Evolutionary conservation across 2,888 invertebrate genomes (phyloP).

Genomic region (Notodonta dromedarius): DNA sequence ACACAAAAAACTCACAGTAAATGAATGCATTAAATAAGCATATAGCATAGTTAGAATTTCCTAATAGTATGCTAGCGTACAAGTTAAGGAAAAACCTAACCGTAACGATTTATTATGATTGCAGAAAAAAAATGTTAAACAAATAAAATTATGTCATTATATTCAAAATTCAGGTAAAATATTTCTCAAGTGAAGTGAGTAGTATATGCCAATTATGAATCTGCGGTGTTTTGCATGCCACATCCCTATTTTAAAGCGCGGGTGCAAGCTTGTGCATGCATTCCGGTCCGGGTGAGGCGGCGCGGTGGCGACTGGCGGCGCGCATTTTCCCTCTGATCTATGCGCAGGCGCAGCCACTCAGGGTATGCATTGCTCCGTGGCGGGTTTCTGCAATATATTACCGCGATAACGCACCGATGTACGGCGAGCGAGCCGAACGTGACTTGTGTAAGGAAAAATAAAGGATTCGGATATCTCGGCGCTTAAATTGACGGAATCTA

Average conservation of each 20-base stretch:
- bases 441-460: slow-evolving; percentile 32
- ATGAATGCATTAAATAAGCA: too few relatives aligned
- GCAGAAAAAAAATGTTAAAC: too few relatives aligned
- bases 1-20: neutral
- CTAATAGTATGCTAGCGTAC: too few relatives aligned
- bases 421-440: slow-evolving; percentile 23
- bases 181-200: neutral
- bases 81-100: too few relatives aligned
- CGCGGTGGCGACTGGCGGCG: slow-evolving; percentile 13
- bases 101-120: too few relatives aligned
- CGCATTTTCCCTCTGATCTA: slow-evolving; percentile 45
- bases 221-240: neutral
- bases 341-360: slow-evolving; percentile 37
- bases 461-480: slow-evolving; percentile 27
- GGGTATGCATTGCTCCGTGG: slow-evolving; percentile 30
- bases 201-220: neutral
- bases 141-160: too few relatives aligned
- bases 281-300: slow-evolving; percentile 10
- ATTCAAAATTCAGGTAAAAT: too few relatives aligned
- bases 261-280: slow-evolving; percentile 13
- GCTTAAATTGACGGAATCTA: slow-evolving; percentile 19
- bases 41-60: too few relatives aligned
- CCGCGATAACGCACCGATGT: slow-evolving; percentile 34
- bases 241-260: slow-evolving; percentile 16
- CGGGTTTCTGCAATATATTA: slow-evolving; percentile 34